Percentiles rank a stretch among this genome's conserved stretches.
These are phyloP conservation scores for Scaptomyza flava DNA, from an alignment of 2,888 invertebrate genomes.

Conservation along the genomic window DNA sequence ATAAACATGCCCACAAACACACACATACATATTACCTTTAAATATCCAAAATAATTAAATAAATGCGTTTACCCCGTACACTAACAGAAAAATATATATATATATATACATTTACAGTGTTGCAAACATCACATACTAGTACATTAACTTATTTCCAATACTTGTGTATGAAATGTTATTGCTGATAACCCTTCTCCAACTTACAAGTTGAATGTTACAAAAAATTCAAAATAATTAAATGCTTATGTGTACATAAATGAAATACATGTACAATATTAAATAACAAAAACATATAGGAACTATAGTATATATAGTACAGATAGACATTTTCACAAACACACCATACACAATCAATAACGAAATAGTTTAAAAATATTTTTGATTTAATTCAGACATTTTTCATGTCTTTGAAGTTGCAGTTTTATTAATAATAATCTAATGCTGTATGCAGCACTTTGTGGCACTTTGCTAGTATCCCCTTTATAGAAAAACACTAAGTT, in stretches of 20 bases:
- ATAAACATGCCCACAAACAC: no score
- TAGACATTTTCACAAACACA: background rate
- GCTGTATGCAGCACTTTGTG: slow-evolving; percentile 30
- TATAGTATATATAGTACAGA: slow-evolving; percentile 4
- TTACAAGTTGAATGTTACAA: background rate
- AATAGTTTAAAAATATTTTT: background rate
- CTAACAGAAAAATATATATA: background rate
- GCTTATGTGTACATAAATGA: slow-evolving; percentile 3
- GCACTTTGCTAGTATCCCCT: slow-evolving; percentile 22
- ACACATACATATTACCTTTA: background rate
- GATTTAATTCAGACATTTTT: background rate
- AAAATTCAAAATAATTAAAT: background rate
- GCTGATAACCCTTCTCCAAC: background rate
- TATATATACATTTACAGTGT: background rate
- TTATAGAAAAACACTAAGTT: slow-evolving; percentile 1
- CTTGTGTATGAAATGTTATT: slow-evolving; percentile 12
- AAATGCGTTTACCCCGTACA: background rate
- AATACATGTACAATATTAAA: background rate
- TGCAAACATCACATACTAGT: slow-evolving; percentile 1
- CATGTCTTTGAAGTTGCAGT: background rate
- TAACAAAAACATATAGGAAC: background rate
- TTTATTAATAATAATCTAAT: background rate
- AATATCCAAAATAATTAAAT: background rate
- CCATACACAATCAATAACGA: background rate
- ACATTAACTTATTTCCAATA: slow-evolving; percentile 3